Base-by-base conservation (phyloP, 2,113 vertebrate genomes). In the Phyllostomus discolor region DNA sequence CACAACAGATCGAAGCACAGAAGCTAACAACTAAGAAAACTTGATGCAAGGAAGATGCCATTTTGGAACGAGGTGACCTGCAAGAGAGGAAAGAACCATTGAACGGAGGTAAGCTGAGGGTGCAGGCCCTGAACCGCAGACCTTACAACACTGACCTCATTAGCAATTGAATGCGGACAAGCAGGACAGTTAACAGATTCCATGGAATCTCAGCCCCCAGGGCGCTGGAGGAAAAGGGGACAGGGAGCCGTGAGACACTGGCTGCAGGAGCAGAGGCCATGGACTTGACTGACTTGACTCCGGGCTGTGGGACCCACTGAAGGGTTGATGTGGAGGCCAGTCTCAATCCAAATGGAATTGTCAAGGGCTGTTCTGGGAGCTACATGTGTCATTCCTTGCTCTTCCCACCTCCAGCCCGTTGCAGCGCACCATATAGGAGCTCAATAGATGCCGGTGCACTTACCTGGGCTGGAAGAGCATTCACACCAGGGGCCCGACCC, bases 1-100 rank as follows among this genome's bases (percentile, higher is more conserved):
- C 59, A 50, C 88, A 95, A 17, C 88, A 95, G 78, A 97, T 73
- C 12, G 75, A 50, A 59, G 33, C 66, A 85, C 35, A 64, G 95
- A 97, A 43, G 54, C 38, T 38, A 95, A 82, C 16, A 5, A 69
- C 11, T 16, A 97, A 72, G 59, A 97, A 88, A 57, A 80, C 73
- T 24, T 22, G 59, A 79, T 59, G 48, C 6, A 92, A 86, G 52
- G 43, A 16, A 5, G 15, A 0, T 75, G 95, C 81, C 97, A 97
- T 95, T 88, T 91, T 20, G 92, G 59, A 62, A 48, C 1, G 69
- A 35, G 90, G 12, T 16, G 80, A 52, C 87, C 97, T 97, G 92
- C 50, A 96, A 88, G 84, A 94, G 90, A 95, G 38, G 76, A 90
- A 62, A 94, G 66, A 66, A 43, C 5, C 70, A 7, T 10, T 4